Conservation (phyloP, 2,113 vertebrate genomes). For the Chinchilla lanigera region DNA sequence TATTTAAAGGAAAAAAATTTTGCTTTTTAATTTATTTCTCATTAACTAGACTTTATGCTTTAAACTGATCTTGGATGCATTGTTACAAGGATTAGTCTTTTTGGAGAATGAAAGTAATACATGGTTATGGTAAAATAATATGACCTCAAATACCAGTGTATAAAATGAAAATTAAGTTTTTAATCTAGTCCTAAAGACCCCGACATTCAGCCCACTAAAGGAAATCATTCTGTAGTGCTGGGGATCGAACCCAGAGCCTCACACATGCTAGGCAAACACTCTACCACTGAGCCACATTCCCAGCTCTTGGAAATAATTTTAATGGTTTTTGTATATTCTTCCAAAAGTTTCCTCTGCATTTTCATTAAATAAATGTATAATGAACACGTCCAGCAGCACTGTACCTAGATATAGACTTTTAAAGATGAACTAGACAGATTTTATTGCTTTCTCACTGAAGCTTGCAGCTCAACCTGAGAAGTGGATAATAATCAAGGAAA, state of each 20-base stretch:
- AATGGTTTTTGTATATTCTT: neutral
- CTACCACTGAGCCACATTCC: neutral
- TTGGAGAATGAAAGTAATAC: neutral
- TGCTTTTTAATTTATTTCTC: neutral
- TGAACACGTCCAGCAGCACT: neutral
- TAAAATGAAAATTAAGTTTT: conserved; percentile 12
- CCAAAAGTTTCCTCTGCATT: neutral
- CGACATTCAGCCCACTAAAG: neutral
- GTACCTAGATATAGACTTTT: conserved; percentile 14
- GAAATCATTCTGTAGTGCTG: neutral
- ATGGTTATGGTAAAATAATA: neutral
- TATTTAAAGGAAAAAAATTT: neutral
- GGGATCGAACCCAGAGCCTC: neutral
- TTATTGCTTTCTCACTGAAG: neutral
- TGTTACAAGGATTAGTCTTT: neutral
- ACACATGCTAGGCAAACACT: neutral
- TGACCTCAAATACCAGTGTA: neutral
- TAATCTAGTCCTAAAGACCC: neutral
- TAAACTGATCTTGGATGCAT: neutral
- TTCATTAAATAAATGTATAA: conserved; percentile 13
- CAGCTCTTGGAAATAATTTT: neutral
- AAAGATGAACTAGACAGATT: conserved; percentile 16
- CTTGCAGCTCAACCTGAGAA: neutral
- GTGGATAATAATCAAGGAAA: conserved; percentile 11
- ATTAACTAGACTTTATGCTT: neutral